Conservation (phyloP, 2,888 invertebrate species). For the Tetramorium bicarinatum region DNA sequence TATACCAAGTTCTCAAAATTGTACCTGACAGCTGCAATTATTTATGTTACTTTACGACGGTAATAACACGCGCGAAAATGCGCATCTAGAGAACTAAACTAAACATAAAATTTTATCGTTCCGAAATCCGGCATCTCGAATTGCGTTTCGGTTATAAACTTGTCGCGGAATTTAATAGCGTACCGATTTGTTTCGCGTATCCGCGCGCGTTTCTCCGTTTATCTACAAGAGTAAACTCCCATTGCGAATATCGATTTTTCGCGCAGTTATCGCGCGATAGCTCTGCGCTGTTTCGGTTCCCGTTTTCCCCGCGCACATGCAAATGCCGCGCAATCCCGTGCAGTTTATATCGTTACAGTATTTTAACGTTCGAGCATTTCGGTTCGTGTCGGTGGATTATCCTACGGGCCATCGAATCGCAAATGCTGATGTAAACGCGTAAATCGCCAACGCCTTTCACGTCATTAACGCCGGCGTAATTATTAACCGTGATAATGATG, state of each 20-base stretch:
- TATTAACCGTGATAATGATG: not conserved
- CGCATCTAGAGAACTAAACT: not conserved
- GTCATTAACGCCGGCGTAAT: not conserved
- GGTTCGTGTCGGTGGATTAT: slow-evolving; percentile 17
- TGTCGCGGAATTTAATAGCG: not conserved
- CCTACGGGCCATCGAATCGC: not conserved
- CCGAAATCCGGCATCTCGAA: not conserved
- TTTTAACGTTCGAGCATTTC: not conserved
- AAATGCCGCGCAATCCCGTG: not conserved
- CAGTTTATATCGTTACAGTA: slow-evolving; percentile 17
- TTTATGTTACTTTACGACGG: not conserved
- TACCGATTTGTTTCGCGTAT: not conserved
- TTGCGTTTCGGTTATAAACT: not conserved
- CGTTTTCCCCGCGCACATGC: not conserved
- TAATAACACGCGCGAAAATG: not conserved
- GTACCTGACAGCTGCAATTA: not conserved
- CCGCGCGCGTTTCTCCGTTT: not conserved
- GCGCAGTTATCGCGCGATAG: not conserved
- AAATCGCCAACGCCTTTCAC: not conserved
- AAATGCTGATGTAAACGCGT: not conserved
- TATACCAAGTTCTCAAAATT: not conserved
- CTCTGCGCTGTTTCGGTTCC: not conserved
- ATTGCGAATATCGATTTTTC: not conserved
- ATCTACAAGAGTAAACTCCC: not conserved
- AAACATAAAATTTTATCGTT: slow-evolving; percentile 3